phyloP scores from a whole-genome alignment of 2,797 vertebrate genomes.

The Clamator glandarius region DNA sequence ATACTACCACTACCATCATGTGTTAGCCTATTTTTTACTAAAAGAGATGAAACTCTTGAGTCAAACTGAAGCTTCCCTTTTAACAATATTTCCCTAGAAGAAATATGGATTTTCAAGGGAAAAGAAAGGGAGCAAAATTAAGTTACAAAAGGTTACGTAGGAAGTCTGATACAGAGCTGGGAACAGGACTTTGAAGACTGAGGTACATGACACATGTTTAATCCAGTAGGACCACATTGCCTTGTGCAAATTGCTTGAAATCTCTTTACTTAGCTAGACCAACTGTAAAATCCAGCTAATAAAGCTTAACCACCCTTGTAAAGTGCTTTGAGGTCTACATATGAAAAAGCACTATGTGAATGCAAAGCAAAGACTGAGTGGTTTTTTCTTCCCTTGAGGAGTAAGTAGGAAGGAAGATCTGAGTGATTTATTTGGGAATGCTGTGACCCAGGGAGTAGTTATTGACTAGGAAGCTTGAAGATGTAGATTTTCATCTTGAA shows the following conservation, averaged over 20 bases:
- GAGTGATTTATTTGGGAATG: background rate
- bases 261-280: slow-evolving; percentile 44
- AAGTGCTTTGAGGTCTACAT: background rate
- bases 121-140: background rate
- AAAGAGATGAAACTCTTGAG: background rate
- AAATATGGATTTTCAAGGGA: background rate
- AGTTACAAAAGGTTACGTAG: background rate
- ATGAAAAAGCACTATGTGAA: background rate
- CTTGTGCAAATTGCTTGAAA: background rate
- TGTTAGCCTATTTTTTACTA: background rate
- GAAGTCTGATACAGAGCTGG: background rate
- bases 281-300: slow-evolving; percentile 49
- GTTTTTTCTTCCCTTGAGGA: background rate
- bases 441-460: background rate
- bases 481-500: background rate
- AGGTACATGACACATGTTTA: background rate
- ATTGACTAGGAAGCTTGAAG: background rate
- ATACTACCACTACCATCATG: background rate
- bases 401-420: background rate
- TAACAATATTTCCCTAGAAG: background rate
- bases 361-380: background rate
- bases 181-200: background rate
- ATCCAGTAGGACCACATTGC: background rate
- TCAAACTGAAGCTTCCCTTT: background rate
- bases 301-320: slow-evolving; percentile 42